Conservation (phyloP, 2,888 invertebrate species). For the Drosophila neonasuta region DNA sequence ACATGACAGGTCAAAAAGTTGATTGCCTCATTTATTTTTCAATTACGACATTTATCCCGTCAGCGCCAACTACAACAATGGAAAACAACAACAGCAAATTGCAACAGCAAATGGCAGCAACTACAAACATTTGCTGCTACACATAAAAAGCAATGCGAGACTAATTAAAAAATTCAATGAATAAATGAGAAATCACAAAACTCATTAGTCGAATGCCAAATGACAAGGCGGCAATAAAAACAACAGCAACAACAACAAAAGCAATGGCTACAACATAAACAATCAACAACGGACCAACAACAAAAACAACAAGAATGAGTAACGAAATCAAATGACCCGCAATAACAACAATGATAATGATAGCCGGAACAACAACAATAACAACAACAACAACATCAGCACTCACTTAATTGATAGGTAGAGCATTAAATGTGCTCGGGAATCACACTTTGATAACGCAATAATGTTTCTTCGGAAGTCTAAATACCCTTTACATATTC, state of each 20-base stretch:
- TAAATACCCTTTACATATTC: neutral
- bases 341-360: slow-evolving; percentile 49
- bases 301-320: slow-evolving; percentile 43
- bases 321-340: slow-evolving; percentile 51
- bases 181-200: slow-evolving; percentile 76
- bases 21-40: slow-evolving; percentile 76
- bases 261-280: neutral
- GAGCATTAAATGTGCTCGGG: slow-evolving; percentile 4
- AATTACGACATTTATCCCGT: slow-evolving; percentile 75
- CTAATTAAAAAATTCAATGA: slow-evolving; percentile 77
- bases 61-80: slow-evolving; percentile 35
- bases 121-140: slow-evolving; percentile 31
- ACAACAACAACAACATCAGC: slow-evolving; percentile 7
- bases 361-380: slow-evolving; percentile 22
- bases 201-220: slow-evolving; percentile 70
- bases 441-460: slow-evolving; percentile 14
- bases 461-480: slow-evolving; percentile 4
- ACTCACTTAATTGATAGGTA: slow-evolving; percentile 39
- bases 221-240: slow-evolving; percentile 55
- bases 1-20: slow-evolving; percentile 76
- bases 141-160: slow-evolving; percentile 64
- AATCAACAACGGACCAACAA: slow-evolving; percentile 14
- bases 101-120: slow-evolving; percentile 19
- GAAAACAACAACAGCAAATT: slow-evolving; percentile 19
- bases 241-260: slow-evolving; percentile 31